Base-by-base conservation (phyloP, 2,888 invertebrate genomes). In the Tineola bisselliella region DNA sequence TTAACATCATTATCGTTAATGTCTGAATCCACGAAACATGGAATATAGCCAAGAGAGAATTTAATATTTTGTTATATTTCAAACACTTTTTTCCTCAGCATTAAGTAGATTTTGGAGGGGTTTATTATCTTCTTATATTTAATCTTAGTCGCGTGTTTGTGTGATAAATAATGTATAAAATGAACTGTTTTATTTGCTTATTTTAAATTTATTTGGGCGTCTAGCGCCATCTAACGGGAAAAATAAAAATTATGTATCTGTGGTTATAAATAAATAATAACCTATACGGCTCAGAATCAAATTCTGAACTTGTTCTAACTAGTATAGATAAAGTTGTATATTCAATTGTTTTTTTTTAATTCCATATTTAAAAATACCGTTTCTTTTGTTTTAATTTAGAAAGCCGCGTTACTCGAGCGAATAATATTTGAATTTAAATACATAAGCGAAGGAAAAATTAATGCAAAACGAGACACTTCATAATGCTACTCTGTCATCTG, bases 31-130 rank as follows among this genome's bases (percentile, higher is more conserved):
- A 2, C 17, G 15, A 17, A 48, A 48, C 48, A 48, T 48, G 48
- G 17, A 48, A 48, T 48, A 48, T 17, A 48, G 48, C 48, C 15
- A 48, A 48, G 48, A 8, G 48, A 13, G 48, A 48, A 48, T 48
- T 48, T 48, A 48, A 48, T 48, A 48, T 48, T 48, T 48, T 17
- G 13, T 17, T 48, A 48, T 48, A 48, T 48, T 48, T 48, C 48
- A 48, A 48, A 48, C 48, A 48, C 17, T 48, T 13, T 15, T 48
- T 48, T 17, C 15, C 15, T n/a, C 13, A 38, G 48, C 48, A 48
- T 48, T 48, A 48, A 48, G 48, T 48, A n/a, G 48, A 48, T 48
- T 48, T 48, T 48, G 8, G 17, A n/a, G n/a, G 48, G 48, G 3
- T 48, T 48, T 48, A 13, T 48, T 48, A 17, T 17, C 48, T 48